A percentile compares a stretch with the other conserved stretches of the same genome.
Conservation (phyloP, 2,113 vertebrate species). For the Dasyornis broadbenti region DNA sequence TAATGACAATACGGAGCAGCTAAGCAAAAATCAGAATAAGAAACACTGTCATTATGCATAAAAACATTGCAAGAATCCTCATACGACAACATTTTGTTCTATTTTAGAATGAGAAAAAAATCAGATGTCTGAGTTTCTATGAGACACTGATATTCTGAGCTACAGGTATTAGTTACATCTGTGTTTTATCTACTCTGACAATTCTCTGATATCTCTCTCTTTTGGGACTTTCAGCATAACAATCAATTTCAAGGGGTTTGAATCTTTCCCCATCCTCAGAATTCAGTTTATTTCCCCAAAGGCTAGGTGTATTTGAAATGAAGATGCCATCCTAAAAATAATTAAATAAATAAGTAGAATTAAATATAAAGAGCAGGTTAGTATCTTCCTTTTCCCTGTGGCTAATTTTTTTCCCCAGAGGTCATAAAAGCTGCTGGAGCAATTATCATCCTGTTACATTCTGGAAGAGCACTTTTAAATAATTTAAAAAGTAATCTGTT, state of each 20-base stretch:
- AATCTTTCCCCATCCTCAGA: background rate
- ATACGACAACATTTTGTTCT: background rate
- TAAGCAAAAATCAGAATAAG: background rate
- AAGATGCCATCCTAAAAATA: background rate
- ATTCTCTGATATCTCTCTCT: background rate
- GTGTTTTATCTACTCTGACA: background rate
- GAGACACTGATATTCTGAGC: background rate
- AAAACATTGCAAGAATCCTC: background rate
- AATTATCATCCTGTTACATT: constrained; percentile 45
- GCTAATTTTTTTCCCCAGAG: background rate
- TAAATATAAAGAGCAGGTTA: background rate
- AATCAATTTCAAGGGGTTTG: background rate
- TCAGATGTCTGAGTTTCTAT: background rate
- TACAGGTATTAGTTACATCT: background rate
- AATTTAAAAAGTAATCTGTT: constrained; percentile 51
- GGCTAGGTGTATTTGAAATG: background rate
- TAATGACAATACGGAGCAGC: background rate
- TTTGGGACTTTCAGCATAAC: background rate
- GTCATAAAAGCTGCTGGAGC: constrained; percentile 34
- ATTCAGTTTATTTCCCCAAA: background rate
- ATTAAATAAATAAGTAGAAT: background rate
- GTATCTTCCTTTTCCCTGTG: background rate
- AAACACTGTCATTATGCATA: background rate
- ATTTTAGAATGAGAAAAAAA: background rate
- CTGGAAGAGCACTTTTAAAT: constrained; percentile 60